Base-by-base conservation (phyloP, 2,888 invertebrate species). In the Phaedon cochleariae region DNA sequence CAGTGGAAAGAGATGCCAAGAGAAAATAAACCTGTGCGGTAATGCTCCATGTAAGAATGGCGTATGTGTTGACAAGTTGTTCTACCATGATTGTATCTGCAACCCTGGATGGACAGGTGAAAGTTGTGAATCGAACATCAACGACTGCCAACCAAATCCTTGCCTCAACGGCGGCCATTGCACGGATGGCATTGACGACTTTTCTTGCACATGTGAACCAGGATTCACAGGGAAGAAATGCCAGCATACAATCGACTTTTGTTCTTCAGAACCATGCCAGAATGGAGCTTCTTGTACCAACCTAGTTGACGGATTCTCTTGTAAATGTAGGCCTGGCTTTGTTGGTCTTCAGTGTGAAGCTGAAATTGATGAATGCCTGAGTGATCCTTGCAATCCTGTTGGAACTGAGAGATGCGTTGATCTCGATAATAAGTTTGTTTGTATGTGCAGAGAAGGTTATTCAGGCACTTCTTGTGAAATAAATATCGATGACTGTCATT, bases 111-210 rank as follows among this genome's bases (percentile, higher is more conserved):
- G 97, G 96, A 90, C 90, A 10, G 97, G 92, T 48, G 85, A 89
- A 4, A 88, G 90, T 45, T 98, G 98, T 79, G 96, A 97, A 76
- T 88, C 91, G 2, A 96, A 97, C 77, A 92, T 95, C 51, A 95
- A 98, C 79, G 96, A 97, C 79, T 99, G 99, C 80, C 87, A 90
- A 0, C 88, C 89, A 61, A 90, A 90, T 69, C 97, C 98, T 0
- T 99, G 99, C 79, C 89, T 92, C 75, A 97, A 98, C 82, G 93
- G 92, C 34, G 98, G 97, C 0, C 91, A 92, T 71, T 99, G 99
- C 81, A 89, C 92, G 26, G 98, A 98, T 79, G 86, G 91, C 66
- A 89, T 95, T 2, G 89, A 95, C 76, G 95, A 92, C 59, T 96
- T 90, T 75, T 89, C 89, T 31, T 98, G 97, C 79, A 91, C 90